phyloP scores from a whole-genome alignment of 1,140 invertebrate species.

The Bathynomus jamesi region DNA sequence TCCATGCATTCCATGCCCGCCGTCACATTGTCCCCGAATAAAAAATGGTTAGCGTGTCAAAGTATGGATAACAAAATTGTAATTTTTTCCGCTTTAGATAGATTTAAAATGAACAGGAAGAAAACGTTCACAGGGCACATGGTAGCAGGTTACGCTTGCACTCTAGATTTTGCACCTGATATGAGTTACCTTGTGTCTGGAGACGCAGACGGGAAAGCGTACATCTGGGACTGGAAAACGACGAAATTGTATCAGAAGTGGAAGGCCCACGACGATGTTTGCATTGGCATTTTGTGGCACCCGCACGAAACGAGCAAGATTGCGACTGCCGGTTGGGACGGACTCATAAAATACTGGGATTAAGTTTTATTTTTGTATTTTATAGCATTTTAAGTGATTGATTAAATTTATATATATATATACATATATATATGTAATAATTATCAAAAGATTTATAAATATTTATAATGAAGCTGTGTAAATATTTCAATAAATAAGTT shows the following conservation, averaged over 20 bases:
- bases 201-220: slow-evolving; percentile 98
- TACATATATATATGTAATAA: too few species aligned
- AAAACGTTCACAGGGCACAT: slow-evolving; percentile 98
- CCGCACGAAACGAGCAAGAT: slow-evolving; percentile 97
- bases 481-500: too few species aligned
- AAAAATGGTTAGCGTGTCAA: slow-evolving; percentile 98
- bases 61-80: slow-evolving; percentile 95
- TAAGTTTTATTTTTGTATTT: too few species aligned
- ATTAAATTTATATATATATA: too few species aligned
- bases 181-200: slow-evolving; percentile 98
- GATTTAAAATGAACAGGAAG: slow-evolving; percentile 95
- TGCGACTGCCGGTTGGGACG: slow-evolving; percentile 96
- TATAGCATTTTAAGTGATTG: too few species aligned
- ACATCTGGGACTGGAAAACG: slow-evolving; percentile 99
- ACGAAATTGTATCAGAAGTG: slow-evolving; percentile 96
- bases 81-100: too few species aligned
- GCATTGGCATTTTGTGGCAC: slow-evolving; percentile 92
- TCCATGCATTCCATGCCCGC: slow-evolving; percentile 99
- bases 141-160: slow-evolving; percentile 98
- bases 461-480: too few species aligned
- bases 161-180: slow-evolving; percentile 94
- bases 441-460: too few species aligned
- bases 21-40: slow-evolving; percentile 87
- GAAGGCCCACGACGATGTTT: slow-evolving; percentile 98
- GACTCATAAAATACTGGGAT: slow-evolving; percentile 97